These are phyloP conservation scores for Microtus richardsoni DNA, from an alignment of 2,113 vertebrate genomes.

Conservation along the genomic window DNA sequence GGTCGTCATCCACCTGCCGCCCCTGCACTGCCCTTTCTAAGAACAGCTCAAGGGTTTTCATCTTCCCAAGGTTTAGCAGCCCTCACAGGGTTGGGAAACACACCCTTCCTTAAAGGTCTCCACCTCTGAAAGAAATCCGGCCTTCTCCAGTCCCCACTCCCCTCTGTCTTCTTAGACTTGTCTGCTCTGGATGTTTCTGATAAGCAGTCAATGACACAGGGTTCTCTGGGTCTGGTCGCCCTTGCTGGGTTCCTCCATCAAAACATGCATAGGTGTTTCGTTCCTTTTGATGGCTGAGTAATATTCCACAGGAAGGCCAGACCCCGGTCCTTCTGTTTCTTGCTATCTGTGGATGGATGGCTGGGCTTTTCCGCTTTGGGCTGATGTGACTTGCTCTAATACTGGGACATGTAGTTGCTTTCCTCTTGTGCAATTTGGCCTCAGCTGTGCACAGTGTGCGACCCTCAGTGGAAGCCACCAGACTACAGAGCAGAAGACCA, in stretches of 20 bases:
- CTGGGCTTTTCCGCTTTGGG: background rate
- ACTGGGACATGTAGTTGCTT: background rate
- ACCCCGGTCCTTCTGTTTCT: background rate
- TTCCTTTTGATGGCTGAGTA: background rate
- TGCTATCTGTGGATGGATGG: accelerated
- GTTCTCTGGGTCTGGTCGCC: too few species aligned
- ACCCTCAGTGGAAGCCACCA: background rate
- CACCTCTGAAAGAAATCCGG: background rate
- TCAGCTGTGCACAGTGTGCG: background rate
- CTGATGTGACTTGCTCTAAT: too few species aligned
- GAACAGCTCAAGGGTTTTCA: background rate
- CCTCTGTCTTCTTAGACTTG: background rate
- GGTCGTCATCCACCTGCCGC: background rate
- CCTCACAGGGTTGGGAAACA: background rate
- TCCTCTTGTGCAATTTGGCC: background rate
- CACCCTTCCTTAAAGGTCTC: background rate
- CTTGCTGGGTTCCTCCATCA: accelerated
- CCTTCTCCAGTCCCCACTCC: too few species aligned
- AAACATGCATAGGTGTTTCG: accelerated
- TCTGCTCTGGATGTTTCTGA: background rate
- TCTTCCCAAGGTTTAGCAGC: accelerated
- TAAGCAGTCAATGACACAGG: accelerated
- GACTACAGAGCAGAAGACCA: background rate
- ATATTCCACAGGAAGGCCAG: accelerated
- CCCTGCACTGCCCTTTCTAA: background rate